Evolutionary conservation across 2,888 invertebrate species (phyloP).

Genomic region (Abrostola tripartita): DNA sequence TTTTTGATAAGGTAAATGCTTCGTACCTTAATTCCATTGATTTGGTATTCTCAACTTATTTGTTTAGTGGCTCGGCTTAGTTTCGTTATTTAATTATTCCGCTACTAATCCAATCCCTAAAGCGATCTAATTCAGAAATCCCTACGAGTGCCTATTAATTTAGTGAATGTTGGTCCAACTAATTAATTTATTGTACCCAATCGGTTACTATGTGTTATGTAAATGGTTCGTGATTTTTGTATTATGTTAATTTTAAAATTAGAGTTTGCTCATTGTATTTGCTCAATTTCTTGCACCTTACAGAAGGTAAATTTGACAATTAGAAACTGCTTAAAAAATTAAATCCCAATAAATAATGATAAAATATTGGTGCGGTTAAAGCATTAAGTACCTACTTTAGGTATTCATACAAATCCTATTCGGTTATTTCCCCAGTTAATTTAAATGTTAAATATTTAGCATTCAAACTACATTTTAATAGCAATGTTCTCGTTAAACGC

Average conservation of each 20-base stretch:
- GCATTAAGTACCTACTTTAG: too few relatives aligned
- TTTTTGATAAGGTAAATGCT: too few relatives aligned
- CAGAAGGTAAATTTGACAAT: too few relatives aligned
- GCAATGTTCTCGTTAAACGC: not conserved
- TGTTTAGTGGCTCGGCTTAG: constrained; percentile 8
- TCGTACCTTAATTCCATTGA: too few relatives aligned
- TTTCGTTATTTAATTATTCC: constrained; percentile 52
- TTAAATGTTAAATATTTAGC: not conserved
- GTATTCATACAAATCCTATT: too few relatives aligned
- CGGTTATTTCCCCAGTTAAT: not conserved
- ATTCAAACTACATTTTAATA: not conserved
- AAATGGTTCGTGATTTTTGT: constrained; percentile 10
- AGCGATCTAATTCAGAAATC: constrained; percentile 49
- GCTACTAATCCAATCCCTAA: constrained; percentile 45
- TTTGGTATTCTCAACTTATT: too few relatives aligned
- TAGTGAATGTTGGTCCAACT: constrained; percentile 38
- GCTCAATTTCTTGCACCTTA: not conserved
- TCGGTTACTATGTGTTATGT: constrained; percentile 22
- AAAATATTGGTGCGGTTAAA: too few relatives aligned
- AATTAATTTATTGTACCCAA: constrained; percentile 48
- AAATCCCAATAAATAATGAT: too few relatives aligned
- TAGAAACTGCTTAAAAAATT: too few relatives aligned
- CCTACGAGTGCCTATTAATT: constrained; percentile 48
- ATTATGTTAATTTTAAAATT: not conserved
- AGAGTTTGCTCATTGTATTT: constrained; percentile 5